These are phyloP conservation scores for Rhynchonycteris naso DNA, from an alignment of 2,797 vertebrate species.

Conservation along the genomic window DNA sequence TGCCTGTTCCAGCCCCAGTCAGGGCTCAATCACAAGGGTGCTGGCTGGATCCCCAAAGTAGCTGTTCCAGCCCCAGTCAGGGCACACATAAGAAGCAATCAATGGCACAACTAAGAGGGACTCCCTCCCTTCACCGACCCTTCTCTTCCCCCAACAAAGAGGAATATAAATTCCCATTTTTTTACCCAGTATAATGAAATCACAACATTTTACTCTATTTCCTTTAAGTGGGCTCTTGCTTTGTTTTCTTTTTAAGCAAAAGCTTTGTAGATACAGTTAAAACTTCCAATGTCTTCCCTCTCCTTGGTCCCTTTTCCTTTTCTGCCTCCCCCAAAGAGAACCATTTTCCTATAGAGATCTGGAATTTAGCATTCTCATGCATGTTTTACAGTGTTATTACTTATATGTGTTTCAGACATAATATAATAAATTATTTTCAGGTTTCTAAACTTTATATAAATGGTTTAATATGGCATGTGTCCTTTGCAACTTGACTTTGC, in stretches of 20 bases:
- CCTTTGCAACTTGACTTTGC: neutral
- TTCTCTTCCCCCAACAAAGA: neutral
- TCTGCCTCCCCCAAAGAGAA: neutral
- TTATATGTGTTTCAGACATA: neutral
- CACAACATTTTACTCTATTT: slow-evolving; percentile 28
- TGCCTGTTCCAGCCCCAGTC: too few species aligned
- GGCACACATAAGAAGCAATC: too few species aligned
- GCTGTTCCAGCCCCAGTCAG: too few species aligned
- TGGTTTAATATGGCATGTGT: neutral
- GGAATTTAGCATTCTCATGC: neutral
- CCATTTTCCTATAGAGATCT: neutral
- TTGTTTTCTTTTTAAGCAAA: slow-evolving; percentile 50
- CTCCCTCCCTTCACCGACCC: too few species aligned
- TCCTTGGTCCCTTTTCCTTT: neutral
- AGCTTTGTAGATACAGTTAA: neutral
- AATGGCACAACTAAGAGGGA: too few species aligned
- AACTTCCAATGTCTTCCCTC: neutral
- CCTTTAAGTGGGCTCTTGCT: neutral
- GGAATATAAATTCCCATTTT: neutral
- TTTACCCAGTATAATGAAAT: neutral
- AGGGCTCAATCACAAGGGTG: too few species aligned
- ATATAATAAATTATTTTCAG: slow-evolving; percentile 7
- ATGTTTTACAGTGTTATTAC: slow-evolving; percentile 6
- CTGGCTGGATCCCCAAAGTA: too few species aligned
- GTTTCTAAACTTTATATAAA: slow-evolving; percentile 19